Percentiles rank a stretch among this genome's conserved stretches.
Evolutionary conservation across 1,140 invertebrate genomes (phyloP).

Genomic region (Agraylea sexmaculata): DNA sequence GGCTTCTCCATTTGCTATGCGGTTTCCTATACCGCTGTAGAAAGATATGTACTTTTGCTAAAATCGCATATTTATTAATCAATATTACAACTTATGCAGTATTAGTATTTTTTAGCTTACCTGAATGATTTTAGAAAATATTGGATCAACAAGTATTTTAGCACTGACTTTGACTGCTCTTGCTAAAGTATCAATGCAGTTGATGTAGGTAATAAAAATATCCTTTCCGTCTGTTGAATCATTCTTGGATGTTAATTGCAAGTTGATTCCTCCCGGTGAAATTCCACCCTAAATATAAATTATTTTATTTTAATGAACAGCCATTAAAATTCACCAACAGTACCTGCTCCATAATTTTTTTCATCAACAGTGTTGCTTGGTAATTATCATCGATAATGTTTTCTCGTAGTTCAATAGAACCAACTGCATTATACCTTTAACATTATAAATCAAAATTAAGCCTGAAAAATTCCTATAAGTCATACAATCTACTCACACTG

Average conservation of each 20-base stretch:
- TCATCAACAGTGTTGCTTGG: constrained; percentile 40
- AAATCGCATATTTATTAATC: constrained; percentile 6
- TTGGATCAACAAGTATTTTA: constrained; percentile 37
- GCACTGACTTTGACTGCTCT: constrained; percentile 42
- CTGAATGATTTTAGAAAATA: constrained; percentile 36
- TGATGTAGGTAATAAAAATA: constrained; percentile 43
- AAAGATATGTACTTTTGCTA: constrained; percentile 44
- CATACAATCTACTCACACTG: constrained; percentile 28
- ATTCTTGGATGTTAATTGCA: constrained; percentile 41
- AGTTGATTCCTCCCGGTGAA: constrained; percentile 48
- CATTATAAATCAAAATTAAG: constrained; percentile 10
- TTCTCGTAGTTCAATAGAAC: constrained; percentile 10
- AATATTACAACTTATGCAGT: too few species aligned
- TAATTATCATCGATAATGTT: constrained; percentile 21
- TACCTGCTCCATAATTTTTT: constrained; percentile 44
- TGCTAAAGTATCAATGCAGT: constrained; percentile 47
- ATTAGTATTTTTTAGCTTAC: constrained; percentile 23
- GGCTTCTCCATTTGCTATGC: constrained; percentile 41
- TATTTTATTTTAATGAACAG: too few species aligned
- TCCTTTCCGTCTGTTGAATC: constrained; percentile 43
- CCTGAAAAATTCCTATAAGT: background rate
- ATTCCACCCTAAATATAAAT: constrained; percentile 34
- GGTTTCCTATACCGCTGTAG: constrained; percentile 43
- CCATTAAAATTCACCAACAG: constrained; percentile 8
- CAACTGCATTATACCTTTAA: constrained; percentile 24